These are phyloP conservation scores for Dasysyrphus tricinctus DNA, from an alignment of 2,888 invertebrate genomes.

Conservation along the genomic window DNA sequence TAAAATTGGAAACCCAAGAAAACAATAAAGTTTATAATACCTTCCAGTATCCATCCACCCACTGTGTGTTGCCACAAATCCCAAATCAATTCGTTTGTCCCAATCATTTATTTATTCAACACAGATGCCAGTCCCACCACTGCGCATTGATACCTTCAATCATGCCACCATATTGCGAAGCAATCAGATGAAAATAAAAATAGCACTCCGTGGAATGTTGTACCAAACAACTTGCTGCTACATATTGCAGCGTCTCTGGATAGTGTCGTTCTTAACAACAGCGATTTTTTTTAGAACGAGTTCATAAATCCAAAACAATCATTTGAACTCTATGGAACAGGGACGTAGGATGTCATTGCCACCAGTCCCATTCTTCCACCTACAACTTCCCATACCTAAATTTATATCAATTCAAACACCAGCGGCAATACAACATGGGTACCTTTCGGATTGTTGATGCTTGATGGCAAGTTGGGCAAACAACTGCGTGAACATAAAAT, in stretches of 20 bases:
- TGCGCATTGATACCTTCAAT: slow-evolving; percentile 68
- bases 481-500: slow-evolving; percentile 48
- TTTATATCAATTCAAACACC: slow-evolving; percentile 6
- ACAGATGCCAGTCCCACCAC: slow-evolving; percentile 55
- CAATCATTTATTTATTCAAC: slow-evolving; percentile 70
- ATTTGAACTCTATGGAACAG: slow-evolving; percentile 28
- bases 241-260: slow-evolving; percentile 27
- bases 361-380: not conserved
- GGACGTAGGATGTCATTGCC: not conserved
- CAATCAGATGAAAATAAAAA: slow-evolving; percentile 45
- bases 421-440: not conserved
- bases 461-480: slow-evolving; percentile 12
- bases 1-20: slow-evolving; percentile 55
- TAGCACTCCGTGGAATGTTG: slow-evolving; percentile 20
- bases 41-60: not conserved
- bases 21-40: slow-evolving; percentile 40
- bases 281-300: slow-evolving; percentile 66
- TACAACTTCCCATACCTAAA: not conserved
- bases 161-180: slow-evolving; percentile 53
- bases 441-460: slow-evolving; percentile 16
- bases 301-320: slow-evolving; percentile 65
- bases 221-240: not conserved
- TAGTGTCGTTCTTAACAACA: slow-evolving; percentile 55
- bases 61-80: slow-evolving; percentile 51
- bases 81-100: slow-evolving; percentile 70